A percentile compares a stretch with the other conserved stretches of the same genome.
These are phyloP conservation scores for Oryzias woworae DNA, from an alignment of 2,113 vertebrate species.

Conservation along the genomic window DNA sequence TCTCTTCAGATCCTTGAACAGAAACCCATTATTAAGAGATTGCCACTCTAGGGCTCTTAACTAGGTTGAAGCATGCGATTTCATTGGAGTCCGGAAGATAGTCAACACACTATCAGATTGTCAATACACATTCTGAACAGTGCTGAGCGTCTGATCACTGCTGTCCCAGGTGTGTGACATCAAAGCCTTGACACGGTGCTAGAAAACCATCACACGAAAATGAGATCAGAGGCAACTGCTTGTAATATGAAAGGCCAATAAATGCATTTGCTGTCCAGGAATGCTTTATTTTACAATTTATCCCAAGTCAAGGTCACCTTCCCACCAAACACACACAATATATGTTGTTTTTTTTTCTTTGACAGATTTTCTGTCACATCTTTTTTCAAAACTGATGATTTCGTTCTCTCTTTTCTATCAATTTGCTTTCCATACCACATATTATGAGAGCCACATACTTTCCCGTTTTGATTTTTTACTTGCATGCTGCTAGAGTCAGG, in stretches of 20 bases:
- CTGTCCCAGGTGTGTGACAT: slow-evolving; percentile 15
- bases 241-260: slow-evolving; percentile 19
- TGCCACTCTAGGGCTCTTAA: slow-evolving; percentile 56
- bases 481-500: too few species aligned
- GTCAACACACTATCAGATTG: slow-evolving; percentile 47
- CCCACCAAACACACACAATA: not conserved
- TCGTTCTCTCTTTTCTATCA: too few species aligned
- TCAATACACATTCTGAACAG: slow-evolving; percentile 45
- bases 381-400: too few species aligned
- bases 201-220: not conserved
- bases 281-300: slow-evolving; percentile 12
- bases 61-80: slow-evolving; percentile 56
- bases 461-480: too few species aligned
- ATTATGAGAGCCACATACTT: too few species aligned
- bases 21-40: slow-evolving; percentile 60
- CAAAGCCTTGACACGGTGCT: slow-evolving; percentile 1
- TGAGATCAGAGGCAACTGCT: slow-evolving; percentile 13
- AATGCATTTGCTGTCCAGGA: slow-evolving; percentile 16
- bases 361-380: too few species aligned
- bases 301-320: slow-evolving; percentile 1
- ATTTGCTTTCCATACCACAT: too few species aligned
- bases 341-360: too few species aligned
- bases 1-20: slow-evolving; percentile 56
- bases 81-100: slow-evolving; percentile 38
- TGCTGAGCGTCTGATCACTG: slow-evolving; percentile 25